These are phyloP conservation scores for Apocheima hispidaria DNA, from an alignment of 2,888 invertebrate species.

Conservation along the genomic window DNA sequence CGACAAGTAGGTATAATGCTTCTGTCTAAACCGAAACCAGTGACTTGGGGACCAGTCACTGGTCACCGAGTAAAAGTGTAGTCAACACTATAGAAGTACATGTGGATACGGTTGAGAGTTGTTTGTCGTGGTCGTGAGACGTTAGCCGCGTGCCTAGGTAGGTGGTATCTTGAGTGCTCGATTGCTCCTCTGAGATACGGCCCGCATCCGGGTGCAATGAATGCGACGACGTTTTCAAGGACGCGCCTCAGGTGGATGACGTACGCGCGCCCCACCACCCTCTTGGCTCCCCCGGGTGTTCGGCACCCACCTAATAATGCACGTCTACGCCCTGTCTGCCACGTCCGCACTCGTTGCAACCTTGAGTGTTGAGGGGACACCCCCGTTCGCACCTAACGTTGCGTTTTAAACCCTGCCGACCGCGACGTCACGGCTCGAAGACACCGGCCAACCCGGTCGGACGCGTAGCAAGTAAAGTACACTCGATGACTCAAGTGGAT, in stretches of 20 bases:
- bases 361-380: conserved; percentile 77
- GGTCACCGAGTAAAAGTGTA: too few relatives aligned
- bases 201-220: conserved; percentile 86
- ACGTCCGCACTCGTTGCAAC: conserved; percentile 83
- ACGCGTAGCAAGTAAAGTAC: conserved; percentile 20
- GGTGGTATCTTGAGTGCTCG: conserved; percentile 68
- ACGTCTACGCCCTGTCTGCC: conserved; percentile 85
- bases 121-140: conserved; percentile 39
- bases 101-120: conserved; percentile 5
- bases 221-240: conserved; percentile 85
- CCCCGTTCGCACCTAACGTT: conserved; percentile 48
- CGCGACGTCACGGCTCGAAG: conserved; percentile 16
- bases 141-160: conserved; percentile 51
- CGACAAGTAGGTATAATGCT: too few relatives aligned
- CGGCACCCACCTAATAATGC: conserved; percentile 87
- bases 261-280: conserved; percentile 79
- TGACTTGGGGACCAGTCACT: too few relatives aligned
- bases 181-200: conserved; percentile 74
- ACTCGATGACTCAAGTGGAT: conserved; percentile 8
- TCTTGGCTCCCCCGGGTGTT: conserved; percentile 77
- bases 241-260: conserved; percentile 86
- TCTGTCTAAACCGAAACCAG: background rate
- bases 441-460: conserved; percentile 1
- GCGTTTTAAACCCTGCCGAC: conserved; percentile 32
- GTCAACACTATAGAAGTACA: background rate